Conservation (phyloP, 1,140 invertebrate genomes). For the Drosophila mojavensis region DNA sequence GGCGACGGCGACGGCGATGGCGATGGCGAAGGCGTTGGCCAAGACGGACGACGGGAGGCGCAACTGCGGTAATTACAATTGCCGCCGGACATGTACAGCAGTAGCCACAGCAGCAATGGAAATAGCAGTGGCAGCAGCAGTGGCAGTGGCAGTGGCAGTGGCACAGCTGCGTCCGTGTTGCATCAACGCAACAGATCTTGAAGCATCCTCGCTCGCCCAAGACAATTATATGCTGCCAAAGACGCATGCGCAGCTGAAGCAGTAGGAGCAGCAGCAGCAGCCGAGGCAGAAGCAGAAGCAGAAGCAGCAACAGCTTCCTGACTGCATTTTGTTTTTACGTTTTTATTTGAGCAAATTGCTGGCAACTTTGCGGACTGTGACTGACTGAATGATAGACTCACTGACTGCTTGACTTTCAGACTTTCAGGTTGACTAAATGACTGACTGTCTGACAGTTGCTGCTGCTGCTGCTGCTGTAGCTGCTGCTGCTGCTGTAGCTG, state of each 20-base stretch:
- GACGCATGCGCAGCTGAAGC: constrained; percentile 70
- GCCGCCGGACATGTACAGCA: constrained; percentile 75
- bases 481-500: constrained; percentile 19
- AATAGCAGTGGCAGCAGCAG: constrained; percentile 15
- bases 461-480: constrained; percentile 11
- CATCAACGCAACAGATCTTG: constrained; percentile 45
- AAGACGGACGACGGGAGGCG: constrained; percentile 76
- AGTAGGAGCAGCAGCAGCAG: constrained; percentile 3
- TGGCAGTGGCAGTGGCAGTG: constrained; percentile 26
- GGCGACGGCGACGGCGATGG: constrained; percentile 18
- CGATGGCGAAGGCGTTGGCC: constrained; percentile 75
- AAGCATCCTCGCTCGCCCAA: constrained; percentile 56
- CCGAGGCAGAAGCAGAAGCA: constrained; percentile 2
- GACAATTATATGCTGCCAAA: constrained; percentile 82
- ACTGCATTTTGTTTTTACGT: constrained; percentile 73
- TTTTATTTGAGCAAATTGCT: constrained; percentile 81
- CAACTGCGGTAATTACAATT: constrained; percentile 83
- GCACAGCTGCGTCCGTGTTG: constrained; percentile 60
- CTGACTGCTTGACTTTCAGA: constrained; percentile 66
- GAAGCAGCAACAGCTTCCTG: constrained; percentile 59
- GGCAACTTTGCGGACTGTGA: constrained; percentile 78
- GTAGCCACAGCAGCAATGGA: constrained; percentile 32
- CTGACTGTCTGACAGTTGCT: constrained; percentile 57
- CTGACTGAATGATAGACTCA: constrained; percentile 82
- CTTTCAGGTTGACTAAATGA: constrained; percentile 67